Percentiles rank a stretch among this genome's conserved stretches.
Conservation (phyloP, 2,113 vertebrate genomes). For the Corythaeola cristata region DNA sequence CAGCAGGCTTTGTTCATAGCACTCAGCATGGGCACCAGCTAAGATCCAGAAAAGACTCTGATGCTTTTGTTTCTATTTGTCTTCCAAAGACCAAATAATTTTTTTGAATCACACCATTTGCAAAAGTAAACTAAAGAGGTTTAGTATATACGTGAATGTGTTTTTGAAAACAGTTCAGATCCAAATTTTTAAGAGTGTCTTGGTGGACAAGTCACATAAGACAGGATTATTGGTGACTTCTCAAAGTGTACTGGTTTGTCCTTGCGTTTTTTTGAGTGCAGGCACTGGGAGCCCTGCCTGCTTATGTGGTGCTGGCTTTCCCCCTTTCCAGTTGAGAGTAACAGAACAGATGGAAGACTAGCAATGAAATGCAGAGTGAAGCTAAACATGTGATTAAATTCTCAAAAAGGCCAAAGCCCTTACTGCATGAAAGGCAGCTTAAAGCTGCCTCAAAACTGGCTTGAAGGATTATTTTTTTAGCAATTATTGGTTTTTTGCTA, state of each 20-base stretch:
- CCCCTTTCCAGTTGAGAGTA: neutral
- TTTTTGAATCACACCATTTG: neutral
- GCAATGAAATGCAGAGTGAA: neutral
- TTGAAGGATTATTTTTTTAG: neutral
- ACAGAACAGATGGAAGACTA: neutral
- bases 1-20: neutral
- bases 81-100: neutral
- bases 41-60: neutral
- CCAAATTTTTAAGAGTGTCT: neutral
- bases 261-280: neutral
- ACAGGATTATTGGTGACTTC: neutral
- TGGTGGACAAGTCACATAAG: rapidly evolving
- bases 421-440: neutral
- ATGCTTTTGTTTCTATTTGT: neutral
- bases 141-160: neutral
- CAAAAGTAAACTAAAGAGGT: neutral
- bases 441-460: neutral
- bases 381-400: conserved; percentile 11
- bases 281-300: neutral
- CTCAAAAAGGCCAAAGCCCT: conserved; percentile 17
- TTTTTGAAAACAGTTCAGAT: neutral
- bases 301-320: neutral
- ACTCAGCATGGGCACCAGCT: neutral
- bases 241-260: neutral
- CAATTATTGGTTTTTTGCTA: neutral